Percentiles rank a stretch among this genome's conserved stretches.
These are phyloP conservation scores for Axis porcinus DNA, from an alignment of 2,113 vertebrate species.

Conservation along the genomic window DNA sequence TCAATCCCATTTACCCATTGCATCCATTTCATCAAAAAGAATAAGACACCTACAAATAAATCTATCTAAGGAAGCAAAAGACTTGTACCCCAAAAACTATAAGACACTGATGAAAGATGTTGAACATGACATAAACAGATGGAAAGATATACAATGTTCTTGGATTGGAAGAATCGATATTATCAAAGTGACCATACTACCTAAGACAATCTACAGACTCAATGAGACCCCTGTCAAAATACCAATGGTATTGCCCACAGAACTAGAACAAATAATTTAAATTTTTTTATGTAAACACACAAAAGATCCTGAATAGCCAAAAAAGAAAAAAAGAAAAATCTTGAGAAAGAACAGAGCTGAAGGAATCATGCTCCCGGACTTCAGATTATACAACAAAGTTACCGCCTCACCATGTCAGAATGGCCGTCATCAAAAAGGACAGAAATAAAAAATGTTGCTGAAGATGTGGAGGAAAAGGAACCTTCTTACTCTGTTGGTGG, in stretches of 20 bases:
- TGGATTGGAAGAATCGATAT: neutral
- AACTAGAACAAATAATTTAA: neutral
- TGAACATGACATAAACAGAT: neutral
- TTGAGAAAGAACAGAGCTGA: neutral
- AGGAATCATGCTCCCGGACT: neutral
- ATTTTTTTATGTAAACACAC: neutral
- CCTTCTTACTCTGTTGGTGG: neutral
- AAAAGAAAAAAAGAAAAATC: neutral
- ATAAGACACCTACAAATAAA: neutral
- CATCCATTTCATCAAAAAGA: neutral
- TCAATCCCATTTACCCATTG: neutral
- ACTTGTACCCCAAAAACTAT: neutral
- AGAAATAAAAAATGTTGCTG: neutral
- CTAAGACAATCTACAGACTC: neutral
- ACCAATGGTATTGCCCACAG: neutral
- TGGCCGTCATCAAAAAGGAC: neutral
- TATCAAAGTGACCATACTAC: neutral
- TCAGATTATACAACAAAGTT: neutral
- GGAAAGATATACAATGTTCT: neutral
- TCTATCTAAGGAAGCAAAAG: neutral
- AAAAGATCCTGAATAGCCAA: neutral
- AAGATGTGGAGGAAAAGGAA: neutral
- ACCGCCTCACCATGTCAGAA: neutral
- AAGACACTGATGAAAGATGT: neutral
- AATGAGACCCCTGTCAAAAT: neutral